Conservation (phyloP, 2,113 vertebrate genomes). For the Donacobius atricapilla region DNA sequence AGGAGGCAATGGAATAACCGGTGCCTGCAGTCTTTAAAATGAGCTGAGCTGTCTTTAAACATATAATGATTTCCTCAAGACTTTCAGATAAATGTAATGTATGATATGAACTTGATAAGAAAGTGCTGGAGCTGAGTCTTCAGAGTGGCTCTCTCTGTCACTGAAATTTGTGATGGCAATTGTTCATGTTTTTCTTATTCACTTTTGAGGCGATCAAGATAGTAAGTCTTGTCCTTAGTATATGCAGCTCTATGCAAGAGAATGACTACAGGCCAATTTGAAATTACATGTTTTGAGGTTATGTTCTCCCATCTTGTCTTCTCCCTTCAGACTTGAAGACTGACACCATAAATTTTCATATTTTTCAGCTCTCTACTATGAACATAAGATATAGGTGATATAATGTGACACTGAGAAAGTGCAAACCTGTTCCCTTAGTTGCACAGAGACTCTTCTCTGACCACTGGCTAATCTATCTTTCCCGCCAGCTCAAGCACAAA, state of each 20-base stretch:
- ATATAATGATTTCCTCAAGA: not conserved
- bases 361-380: not conserved
- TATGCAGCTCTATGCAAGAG: not conserved
- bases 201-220: not conserved
- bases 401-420: accelerated
- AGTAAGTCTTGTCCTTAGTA: not conserved
- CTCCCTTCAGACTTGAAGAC: not conserved
- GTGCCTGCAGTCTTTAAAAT: not conserved
- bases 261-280: not conserved
- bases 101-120: not conserved
- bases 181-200: not conserved
- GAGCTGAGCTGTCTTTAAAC: not conserved
- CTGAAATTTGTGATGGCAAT: not conserved
- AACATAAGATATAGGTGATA: not conserved
- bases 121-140: accelerated
- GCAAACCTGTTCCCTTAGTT: not conserved
- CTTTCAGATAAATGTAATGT: accelerated
- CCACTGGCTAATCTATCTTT: not conserved
- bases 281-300: not conserved
- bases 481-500: not conserved
- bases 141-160: not conserved
- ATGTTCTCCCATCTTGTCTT: not conserved
- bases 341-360: not conserved
- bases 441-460: not conserved
- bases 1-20: not conserved